Conservation (phyloP, 2,888 invertebrate genomes). For the Minunthozetes semirufus region DNA sequence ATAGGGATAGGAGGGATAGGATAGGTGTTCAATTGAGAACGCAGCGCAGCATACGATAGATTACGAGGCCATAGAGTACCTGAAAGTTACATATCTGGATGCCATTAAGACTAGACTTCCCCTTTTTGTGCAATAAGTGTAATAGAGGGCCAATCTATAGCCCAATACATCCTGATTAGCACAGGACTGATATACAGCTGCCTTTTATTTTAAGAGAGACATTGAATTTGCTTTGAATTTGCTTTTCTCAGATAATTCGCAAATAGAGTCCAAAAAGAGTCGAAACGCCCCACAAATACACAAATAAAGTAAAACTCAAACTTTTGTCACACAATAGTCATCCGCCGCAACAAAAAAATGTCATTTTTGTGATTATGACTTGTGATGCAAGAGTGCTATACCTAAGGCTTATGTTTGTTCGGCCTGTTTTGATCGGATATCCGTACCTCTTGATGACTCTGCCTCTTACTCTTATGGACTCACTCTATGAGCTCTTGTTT, state of each 20-base stretch:
- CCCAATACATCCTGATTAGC: conserved; percentile 26
- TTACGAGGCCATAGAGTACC: not conserved
- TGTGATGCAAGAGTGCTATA: conserved; percentile 29
- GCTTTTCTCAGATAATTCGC: not conserved
- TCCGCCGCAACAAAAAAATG: conserved; percentile 25
- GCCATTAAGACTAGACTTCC: conserved; percentile 27
- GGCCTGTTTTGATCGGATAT: conserved; percentile 31
- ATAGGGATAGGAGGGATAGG: too few relatives aligned
- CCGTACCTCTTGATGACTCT: conserved; percentile 27
- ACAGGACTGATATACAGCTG: conserved; percentile 28
- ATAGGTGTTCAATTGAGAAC: not conserved
- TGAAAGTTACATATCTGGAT: conserved; percentile 20
- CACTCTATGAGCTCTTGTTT: not conserved
- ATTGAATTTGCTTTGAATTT: conserved; percentile 11
- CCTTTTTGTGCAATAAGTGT: conserved; percentile 7
- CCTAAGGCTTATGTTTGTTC: conserved; percentile 15
- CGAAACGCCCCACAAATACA: conserved; percentile 26
- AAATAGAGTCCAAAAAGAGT: not conserved
- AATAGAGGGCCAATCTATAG: not conserved
- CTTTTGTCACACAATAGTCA: conserved; percentile 32
- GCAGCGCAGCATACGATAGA: not conserved
- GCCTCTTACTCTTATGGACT: conserved; percentile 17
- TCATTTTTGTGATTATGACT: conserved; percentile 29
- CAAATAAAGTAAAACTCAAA: conserved; percentile 20
- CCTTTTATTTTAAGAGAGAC: conserved; percentile 30